A percentile compares a stretch with the other conserved stretches of the same genome.
Conservation (phyloP, 2,888 invertebrate species). For the Pristionchus exspectatus region DNA sequence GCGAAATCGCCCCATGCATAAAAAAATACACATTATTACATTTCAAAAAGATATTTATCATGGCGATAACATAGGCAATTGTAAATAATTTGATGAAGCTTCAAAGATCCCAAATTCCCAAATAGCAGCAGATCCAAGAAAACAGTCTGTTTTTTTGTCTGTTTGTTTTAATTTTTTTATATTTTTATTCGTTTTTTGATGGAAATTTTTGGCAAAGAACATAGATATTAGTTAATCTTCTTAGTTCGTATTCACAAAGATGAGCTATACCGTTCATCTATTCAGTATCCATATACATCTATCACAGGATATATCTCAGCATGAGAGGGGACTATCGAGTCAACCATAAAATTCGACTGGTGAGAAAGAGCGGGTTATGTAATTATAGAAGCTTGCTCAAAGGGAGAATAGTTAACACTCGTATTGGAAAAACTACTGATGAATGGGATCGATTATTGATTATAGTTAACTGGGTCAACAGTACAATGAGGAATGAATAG, state of each 20-base stretch:
- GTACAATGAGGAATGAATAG: neutral
- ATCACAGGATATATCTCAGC: conserved; percentile 38
- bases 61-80: neutral
- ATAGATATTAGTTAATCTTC: conserved; percentile 1
- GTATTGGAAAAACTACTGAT: conserved; percentile 4
- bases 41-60: conserved; percentile 1
- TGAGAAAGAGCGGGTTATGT: neutral
- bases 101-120: neutral
- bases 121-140: neutral
- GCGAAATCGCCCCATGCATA: conserved; percentile 35
- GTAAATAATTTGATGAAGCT: neutral
- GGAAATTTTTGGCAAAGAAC: neutral
- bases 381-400: conserved; percentile 34
- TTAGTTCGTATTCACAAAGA: conserved; percentile 33
- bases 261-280: conserved; percentile 23
- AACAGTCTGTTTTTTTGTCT: neutral
- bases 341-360: neutral
- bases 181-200: conserved; percentile 18
- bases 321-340: conserved; percentile 5
- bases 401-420: conserved; percentile 33
- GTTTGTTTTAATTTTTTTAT: neutral
- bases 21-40: neutral
- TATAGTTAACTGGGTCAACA: conserved; percentile 46
- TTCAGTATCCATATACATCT: conserved; percentile 13
- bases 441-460: neutral